phyloP scores from a whole-genome alignment of 2,797 vertebrate genomes.

The Arnoldichthys spilopterus region DNA sequence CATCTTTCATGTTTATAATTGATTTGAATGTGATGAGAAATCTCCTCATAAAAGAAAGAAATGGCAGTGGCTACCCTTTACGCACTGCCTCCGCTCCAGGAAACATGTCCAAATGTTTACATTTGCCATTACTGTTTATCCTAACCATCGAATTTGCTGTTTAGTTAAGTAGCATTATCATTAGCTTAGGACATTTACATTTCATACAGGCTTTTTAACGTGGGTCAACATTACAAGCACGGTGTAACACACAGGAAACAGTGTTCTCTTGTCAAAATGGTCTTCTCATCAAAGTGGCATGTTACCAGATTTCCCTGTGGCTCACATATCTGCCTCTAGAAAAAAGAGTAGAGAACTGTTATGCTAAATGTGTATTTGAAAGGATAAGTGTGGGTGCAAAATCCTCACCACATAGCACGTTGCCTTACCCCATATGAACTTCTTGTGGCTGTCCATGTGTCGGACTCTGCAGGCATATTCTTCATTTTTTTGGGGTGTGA shows the following conservation, averaged over 20 bases:
- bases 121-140: too few species aligned
- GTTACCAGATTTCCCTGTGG: background rate
- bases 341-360: slow-evolving; percentile 30
- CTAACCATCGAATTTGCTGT: too few species aligned
- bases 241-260: background rate
- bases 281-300: too few species aligned
- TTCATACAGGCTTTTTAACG: background rate
- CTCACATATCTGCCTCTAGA: slow-evolving; percentile 70
- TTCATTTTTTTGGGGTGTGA: slow-evolving; percentile 40
- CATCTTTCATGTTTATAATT: too few species aligned
- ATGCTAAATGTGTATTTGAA: background rate
- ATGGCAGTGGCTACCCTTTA: too few species aligned
- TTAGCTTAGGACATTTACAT: background rate
- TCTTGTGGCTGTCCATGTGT: fast-evolving
- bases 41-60: too few species aligned
- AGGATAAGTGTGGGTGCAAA: background rate
- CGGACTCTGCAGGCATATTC: slow-evolving; percentile 67
- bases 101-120: too few species aligned
- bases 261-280: too few species aligned
- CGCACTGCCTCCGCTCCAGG: too few species aligned
- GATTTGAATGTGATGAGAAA: too few species aligned
- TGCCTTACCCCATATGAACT: slow-evolving; percentile 75
- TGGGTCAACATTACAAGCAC: background rate
- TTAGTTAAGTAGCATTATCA: too few species aligned
- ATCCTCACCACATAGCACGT: background rate